phyloP scores from a whole-genome alignment of 2,888 invertebrate species.

The Amiota mariae region DNA sequence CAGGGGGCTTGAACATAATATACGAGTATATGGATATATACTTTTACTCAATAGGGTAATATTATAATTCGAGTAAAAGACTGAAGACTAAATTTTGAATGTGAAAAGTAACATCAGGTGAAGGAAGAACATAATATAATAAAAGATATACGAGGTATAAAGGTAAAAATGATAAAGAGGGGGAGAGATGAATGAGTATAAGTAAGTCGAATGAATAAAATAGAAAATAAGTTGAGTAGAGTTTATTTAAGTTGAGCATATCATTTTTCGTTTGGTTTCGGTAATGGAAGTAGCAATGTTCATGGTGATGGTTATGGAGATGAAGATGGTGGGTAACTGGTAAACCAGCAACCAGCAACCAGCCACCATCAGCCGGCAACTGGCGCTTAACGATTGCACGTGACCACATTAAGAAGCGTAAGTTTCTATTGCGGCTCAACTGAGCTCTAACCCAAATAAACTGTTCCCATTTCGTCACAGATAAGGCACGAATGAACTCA shows the following conservation, averaged over 20 bases:
- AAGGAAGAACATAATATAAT: conserved; percentile 15
- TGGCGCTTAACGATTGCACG: too few species aligned
- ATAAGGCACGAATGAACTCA: conserved; percentile 48
- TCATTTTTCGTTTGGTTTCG: too few species aligned
- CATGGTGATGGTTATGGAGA: neutral
- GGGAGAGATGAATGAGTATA: too few species aligned
- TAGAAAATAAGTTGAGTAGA: too few species aligned
- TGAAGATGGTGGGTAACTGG: neutral
- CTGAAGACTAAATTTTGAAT: neutral
- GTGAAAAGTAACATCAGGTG: conserved; percentile 20
- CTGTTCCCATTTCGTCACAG: conserved; percentile 47
- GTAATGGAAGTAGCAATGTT: too few species aligned
- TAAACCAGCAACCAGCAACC: neutral
- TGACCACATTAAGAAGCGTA: too few species aligned
- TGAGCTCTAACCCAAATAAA: conserved; percentile 27
- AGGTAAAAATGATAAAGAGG: too few species aligned
- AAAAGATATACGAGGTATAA: too few species aligned
- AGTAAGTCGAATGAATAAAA: too few species aligned
- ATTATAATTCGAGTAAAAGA: neutral
- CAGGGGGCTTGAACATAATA: too few species aligned
- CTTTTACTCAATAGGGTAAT: neutral
- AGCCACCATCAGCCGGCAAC: neutral
- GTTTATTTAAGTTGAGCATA: too few species aligned
- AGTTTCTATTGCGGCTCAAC: neutral
- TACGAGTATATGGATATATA: too few species aligned